Evolutionary conservation across 2,797 vertebrate genomes (phyloP).

Genomic region (Geotrypetes seraphini): DNA sequence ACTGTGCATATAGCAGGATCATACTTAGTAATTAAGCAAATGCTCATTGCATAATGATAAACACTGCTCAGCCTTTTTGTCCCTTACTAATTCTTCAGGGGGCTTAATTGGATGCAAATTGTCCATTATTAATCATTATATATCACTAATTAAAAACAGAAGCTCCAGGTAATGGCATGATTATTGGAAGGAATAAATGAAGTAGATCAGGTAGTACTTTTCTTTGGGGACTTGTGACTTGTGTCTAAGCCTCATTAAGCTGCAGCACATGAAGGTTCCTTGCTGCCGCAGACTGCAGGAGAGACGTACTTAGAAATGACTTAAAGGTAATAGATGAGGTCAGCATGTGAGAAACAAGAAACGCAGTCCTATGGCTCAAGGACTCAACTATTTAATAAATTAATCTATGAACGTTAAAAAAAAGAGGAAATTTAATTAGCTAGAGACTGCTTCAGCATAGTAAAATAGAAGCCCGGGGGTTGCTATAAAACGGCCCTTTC

Average conservation of each 20-base stretch:
- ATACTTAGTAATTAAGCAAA: conserved; percentile 33
- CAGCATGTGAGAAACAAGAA: conserved; percentile 19
- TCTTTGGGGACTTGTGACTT: conserved; percentile 35
- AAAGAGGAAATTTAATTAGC: conserved; percentile 39
- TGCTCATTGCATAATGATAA: conserved; percentile 43
- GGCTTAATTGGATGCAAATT: conserved; percentile 53
- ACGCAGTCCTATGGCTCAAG: conserved; percentile 24
- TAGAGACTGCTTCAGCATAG: conserved; percentile 27
- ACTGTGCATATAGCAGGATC: conserved; percentile 16
- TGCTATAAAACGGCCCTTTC: conserved; percentile 11
- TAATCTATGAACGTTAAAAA: conserved; percentile 27
- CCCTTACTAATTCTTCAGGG: conserved; percentile 41
- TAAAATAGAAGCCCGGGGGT: conserved; percentile 25
- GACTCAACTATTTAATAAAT: conserved; percentile 42
- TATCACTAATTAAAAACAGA: conserved; percentile 54
- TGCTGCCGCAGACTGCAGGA: conserved; percentile 25
- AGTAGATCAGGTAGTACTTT: conserved; percentile 40
- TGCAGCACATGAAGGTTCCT: conserved; percentile 35
- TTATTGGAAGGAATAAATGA: conserved; percentile 55
- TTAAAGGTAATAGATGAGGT: conserved; percentile 36
- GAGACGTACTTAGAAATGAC: conserved; percentile 40
- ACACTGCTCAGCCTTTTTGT: conserved; percentile 38
- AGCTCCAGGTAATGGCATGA: conserved; percentile 48
- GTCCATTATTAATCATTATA: conserved; percentile 49
- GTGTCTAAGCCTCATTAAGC: conserved; percentile 42